These are phyloP conservation scores for Pardosa pseudoannulata DNA, from an alignment of 2,888 invertebrate species.

Conservation along the genomic window DNA sequence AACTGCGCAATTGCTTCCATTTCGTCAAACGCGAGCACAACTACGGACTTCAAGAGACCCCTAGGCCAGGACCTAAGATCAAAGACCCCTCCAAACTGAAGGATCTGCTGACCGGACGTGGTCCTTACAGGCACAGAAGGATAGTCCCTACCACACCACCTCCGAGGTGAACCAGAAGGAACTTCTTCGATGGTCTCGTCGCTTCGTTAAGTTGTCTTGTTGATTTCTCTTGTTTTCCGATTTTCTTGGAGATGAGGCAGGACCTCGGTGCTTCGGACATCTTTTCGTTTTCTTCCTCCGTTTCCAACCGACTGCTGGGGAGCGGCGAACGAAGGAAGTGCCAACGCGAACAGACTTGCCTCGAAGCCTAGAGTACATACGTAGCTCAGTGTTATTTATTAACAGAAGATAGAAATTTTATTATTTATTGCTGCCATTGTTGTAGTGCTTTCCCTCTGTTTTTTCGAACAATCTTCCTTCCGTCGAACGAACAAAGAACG, in stretches of 20 bases:
- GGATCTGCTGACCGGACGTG: conserved; percentile 42
- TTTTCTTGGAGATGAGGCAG: conserved; percentile 8
- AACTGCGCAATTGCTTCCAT: conserved; percentile 46
- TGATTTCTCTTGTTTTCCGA: background rate
- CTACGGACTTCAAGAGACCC: conserved; percentile 41
- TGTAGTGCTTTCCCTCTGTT: background rate
- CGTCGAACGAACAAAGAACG: conserved; percentile 10
- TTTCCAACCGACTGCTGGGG: conserved; percentile 35
- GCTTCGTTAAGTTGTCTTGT: background rate
- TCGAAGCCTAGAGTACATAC: conserved; percentile 13
- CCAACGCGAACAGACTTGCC: conserved; percentile 33
- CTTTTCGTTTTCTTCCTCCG: conserved; percentile 8
- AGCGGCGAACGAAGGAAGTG: conserved; percentile 52
- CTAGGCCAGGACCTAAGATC: conserved; percentile 36
- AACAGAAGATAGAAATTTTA: background rate
- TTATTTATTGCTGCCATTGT: conserved; percentile 5
- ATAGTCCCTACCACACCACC: conserved; percentile 50
- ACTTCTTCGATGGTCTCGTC: background rate
- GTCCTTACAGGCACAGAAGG: conserved; percentile 34
- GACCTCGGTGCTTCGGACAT: background rate
- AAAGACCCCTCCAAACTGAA: conserved; percentile 57
- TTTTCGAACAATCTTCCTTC: background rate
- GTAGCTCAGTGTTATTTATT: conserved; percentile 19
- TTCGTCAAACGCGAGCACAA: conserved; percentile 62
- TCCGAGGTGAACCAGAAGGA: conserved; percentile 44